phyloP scores from a whole-genome alignment of 2,888 invertebrate genomes.

The Biston stratarius region DNA sequence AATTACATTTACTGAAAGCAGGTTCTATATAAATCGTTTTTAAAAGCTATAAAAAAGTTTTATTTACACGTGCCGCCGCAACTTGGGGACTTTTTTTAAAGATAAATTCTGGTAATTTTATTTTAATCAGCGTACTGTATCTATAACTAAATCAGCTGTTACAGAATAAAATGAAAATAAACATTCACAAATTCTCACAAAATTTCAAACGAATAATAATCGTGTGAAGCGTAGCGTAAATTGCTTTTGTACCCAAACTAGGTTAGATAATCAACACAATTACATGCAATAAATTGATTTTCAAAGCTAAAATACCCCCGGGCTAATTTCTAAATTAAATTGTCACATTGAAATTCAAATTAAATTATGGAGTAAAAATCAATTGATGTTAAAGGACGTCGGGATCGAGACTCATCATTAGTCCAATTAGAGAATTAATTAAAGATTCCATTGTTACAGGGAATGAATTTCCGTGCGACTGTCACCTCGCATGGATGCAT shows the following conservation, averaged over 20 bases:
- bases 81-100: no score
- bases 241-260: constrained; percentile 6
- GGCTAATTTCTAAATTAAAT: constrained; percentile 42
- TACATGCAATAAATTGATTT: constrained; percentile 29
- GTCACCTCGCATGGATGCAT: constrained; percentile 94
- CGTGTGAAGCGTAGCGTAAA: not conserved
- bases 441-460: constrained; percentile 87
- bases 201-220: no score
- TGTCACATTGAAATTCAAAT: constrained; percentile 38
- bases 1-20: no score
- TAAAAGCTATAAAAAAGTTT: no score
- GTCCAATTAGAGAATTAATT: constrained; percentile 63
- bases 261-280: constrained; percentile 26
- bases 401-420: constrained; percentile 52
- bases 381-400: constrained; percentile 51
- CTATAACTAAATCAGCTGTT: no score
- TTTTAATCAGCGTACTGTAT: no score
- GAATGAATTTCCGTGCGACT: constrained; percentile 94
- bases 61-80: no score
- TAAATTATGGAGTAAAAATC: constrained; percentile 56
- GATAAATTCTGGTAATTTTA: no score
- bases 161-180: no score
- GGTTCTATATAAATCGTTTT: no score
- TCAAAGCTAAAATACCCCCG: constrained; percentile 31
- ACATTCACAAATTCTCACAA: no score